Percentiles rank a stretch among this genome's conserved stretches.
Conservation (phyloP, 2,888 invertebrate species). For the Germaria angustata region DNA sequence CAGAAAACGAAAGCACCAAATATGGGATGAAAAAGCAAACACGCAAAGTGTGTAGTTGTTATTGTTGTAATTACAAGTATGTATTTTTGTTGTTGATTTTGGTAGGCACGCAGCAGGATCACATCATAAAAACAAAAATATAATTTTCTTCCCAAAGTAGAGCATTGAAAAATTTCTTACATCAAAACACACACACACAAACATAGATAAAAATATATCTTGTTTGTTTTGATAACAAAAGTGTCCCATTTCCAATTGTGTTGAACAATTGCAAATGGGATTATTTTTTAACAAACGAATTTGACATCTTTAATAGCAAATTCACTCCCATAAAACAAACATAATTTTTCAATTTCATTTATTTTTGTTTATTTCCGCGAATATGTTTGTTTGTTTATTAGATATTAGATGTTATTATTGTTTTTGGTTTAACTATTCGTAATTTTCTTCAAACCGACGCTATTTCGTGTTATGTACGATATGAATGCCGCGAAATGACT, state of each 20-base stretch:
- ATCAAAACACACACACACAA: not conserved
- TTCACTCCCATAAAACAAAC: not conserved
- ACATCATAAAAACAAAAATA: constrained; percentile 4
- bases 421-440: not conserved
- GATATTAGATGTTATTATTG: constrained; percentile 4
- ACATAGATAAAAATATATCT: not conserved
- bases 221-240: not conserved
- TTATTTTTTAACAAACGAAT: not conserved
- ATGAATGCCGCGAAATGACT: constrained; percentile 61
- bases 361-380: constrained; percentile 18
- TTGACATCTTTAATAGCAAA: constrained; percentile 27
- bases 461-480: constrained; percentile 4
- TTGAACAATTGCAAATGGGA: constrained; percentile 21
- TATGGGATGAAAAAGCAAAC: constrained; percentile 20
- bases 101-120: constrained; percentile 40
- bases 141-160: constrained; percentile 23
- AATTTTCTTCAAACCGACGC: not conserved
- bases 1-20: constrained; percentile 1
- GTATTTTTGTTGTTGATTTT: constrained; percentile 12
- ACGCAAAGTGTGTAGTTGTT: constrained; percentile 41
- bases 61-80: constrained; percentile 32
- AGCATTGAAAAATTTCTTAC: not conserved
- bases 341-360: constrained; percentile 10
- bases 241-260: not conserved
- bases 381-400: constrained; percentile 49